Evolutionary conservation across 2,113 vertebrate genomes (phyloP).

Genomic region (Cyanoliseus patagonus): DNA sequence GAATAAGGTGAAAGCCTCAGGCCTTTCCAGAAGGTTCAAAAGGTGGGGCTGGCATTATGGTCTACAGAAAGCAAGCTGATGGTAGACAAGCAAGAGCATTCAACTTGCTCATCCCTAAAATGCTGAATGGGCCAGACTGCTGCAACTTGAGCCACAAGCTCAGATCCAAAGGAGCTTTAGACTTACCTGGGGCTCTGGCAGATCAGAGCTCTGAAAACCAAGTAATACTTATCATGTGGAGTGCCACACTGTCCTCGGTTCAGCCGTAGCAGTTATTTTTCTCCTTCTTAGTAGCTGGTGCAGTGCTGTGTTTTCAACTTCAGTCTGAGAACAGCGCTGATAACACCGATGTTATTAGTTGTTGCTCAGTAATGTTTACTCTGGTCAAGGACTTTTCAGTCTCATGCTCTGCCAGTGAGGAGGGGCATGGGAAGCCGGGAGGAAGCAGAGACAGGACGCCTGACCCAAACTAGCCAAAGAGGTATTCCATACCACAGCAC

Average conservation of each 20-base stretch:
- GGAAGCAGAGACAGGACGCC: neutral
- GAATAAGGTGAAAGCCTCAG: neutral
- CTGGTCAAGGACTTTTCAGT: neutral
- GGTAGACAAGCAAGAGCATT: neutral
- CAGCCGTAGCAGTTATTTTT: neutral
- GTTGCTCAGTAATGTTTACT: neutral
- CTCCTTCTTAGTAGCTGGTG: neutral
- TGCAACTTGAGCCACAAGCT: neutral
- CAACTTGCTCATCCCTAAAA: neutral
- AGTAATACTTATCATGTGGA: neutral
- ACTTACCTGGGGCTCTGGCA: neutral
- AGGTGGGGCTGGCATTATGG: neutral
- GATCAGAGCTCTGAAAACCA: neutral
- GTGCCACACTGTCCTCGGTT: neutral
- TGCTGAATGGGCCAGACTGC: neutral
- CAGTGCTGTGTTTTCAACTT: neutral
- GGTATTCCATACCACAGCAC: neutral
- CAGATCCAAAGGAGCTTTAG: neutral
- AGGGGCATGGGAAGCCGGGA: neutral
- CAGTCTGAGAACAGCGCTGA: neutral
- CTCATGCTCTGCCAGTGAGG: neutral
- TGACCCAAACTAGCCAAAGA: neutral
- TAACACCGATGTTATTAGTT: neutral
- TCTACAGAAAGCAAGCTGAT: neutral
- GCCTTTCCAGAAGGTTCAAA: neutral